Conservation (phyloP, 1,140 invertebrate species). For the Coenobita brevimanus region DNA sequence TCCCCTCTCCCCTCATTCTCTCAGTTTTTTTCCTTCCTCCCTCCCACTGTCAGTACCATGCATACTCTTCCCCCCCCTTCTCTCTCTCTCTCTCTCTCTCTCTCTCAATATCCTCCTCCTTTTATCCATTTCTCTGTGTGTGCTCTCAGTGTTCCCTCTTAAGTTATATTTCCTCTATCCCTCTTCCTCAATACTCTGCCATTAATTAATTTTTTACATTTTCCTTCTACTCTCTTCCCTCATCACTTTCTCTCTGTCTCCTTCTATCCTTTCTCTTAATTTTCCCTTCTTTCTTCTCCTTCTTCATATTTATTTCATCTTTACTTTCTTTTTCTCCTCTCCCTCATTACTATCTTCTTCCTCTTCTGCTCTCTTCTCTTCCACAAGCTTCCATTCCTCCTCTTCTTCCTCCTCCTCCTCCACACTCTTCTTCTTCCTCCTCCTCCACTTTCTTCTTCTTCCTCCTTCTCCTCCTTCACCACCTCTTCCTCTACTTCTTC, state of each 20-base stretch:
- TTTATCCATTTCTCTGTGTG: neutral
- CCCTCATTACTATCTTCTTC: too few relatives aligned
- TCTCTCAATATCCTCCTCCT: neutral
- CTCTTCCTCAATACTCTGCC: neutral
- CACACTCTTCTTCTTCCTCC: neutral
- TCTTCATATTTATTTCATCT: neutral
- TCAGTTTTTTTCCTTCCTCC: neutral
- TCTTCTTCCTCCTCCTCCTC: too few relatives aligned
- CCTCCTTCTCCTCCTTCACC: constrained; percentile 1
- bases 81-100: constrained; percentile 9
- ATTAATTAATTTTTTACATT: neutral
- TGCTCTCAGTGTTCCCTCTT: neutral
- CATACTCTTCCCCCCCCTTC: neutral
- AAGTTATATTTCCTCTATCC: neutral
- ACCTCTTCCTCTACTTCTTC: too few relatives aligned
- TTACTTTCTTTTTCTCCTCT: neutral
- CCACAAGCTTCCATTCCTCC: too few relatives aligned
- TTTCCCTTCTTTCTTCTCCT: neutral
- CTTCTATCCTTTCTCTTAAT: neutral
- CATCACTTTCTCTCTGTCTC: constrained; percentile 7
- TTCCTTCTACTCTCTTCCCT: neutral
- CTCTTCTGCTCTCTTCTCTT: neutral
- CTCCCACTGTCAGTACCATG: neutral
- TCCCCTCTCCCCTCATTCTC: neutral
- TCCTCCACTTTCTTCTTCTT: too few relatives aligned